Evolutionary conservation across 2,113 vertebrate species (phyloP).

Genomic region (Spilogale gracilis): DNA sequence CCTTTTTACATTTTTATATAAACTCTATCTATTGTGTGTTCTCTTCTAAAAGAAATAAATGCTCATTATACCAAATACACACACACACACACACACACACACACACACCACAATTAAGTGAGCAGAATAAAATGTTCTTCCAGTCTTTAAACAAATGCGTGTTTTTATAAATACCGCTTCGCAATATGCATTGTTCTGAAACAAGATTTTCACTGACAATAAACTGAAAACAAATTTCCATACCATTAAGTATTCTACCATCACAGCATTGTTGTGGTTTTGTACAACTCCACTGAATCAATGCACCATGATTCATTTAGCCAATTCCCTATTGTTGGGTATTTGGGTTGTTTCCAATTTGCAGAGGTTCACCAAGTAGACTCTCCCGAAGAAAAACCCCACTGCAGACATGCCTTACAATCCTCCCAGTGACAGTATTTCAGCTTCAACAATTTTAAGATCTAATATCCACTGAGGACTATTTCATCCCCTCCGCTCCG

Average conservation of each 20-base stretch:
- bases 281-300: rapidly evolving
- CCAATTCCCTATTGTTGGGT: not conserved
- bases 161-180: not conserved
- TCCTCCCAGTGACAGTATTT: not conserved
- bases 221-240: not conserved
- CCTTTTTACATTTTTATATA: not conserved
- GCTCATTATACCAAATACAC: not conserved
- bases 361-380: not conserved
- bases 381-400: not conserved
- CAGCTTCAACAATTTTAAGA: not conserved
- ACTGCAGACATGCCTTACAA: not conserved
- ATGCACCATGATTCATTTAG: not conserved
- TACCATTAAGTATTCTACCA: not conserved
- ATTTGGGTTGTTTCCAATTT: not conserved
- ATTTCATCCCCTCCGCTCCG: not conserved
- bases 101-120: not conserved
- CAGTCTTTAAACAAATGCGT: not conserved
- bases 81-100: too few species aligned
- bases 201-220: not conserved
- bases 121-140: not conserved
- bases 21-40: not conserved
- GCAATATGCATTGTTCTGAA: not conserved
- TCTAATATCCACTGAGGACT: not conserved
- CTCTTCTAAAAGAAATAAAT: not conserved
- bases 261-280: too few species aligned